Percentiles rank a stretch among this genome's conserved stretches.
phyloP scores from a whole-genome alignment of 2,888 invertebrate genomes.

The Boloria selene region DNA sequence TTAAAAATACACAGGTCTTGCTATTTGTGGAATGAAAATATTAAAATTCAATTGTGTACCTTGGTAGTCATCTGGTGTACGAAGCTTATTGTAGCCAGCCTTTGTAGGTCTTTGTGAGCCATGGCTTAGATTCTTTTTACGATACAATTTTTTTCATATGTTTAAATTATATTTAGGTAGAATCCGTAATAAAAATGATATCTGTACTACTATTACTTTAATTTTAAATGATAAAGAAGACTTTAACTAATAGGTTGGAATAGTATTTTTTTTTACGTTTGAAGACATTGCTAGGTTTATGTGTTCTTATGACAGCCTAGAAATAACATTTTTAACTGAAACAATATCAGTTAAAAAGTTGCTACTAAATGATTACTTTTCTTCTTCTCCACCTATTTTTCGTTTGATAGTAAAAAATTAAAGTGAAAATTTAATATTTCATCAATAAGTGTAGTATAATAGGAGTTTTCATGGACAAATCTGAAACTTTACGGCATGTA shows the following conservation, averaged over 20 bases:
- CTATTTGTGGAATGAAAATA: constrained; percentile 29
- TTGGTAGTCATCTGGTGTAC: constrained; percentile 20
- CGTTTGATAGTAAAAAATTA: no score
- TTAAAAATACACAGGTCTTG: constrained; percentile 14
- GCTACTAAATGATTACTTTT: no score
- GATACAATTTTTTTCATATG: background rate
- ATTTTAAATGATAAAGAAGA: no score
- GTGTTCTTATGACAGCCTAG: no score
- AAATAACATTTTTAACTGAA: no score
- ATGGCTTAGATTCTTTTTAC: constrained; percentile 13
- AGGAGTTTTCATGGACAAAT: background rate
- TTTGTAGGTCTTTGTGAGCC: constrained; percentile 4
- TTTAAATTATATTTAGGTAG: background rate
- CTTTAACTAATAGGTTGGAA: no score
- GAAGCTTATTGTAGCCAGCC: constrained; percentile 12
- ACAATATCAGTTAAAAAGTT: no score
- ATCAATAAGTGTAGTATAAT: no score
- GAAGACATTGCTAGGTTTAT: no score
- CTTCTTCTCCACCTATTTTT: no score
- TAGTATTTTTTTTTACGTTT: no score
- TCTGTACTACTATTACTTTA: background rate
- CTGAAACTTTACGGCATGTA: constrained; percentile 3
- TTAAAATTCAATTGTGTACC: constrained; percentile 29
- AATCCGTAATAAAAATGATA: background rate
- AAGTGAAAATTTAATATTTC: no score